Conservation (phyloP, 2,113 vertebrate genomes). For the Aramus guarauna region DNA sequence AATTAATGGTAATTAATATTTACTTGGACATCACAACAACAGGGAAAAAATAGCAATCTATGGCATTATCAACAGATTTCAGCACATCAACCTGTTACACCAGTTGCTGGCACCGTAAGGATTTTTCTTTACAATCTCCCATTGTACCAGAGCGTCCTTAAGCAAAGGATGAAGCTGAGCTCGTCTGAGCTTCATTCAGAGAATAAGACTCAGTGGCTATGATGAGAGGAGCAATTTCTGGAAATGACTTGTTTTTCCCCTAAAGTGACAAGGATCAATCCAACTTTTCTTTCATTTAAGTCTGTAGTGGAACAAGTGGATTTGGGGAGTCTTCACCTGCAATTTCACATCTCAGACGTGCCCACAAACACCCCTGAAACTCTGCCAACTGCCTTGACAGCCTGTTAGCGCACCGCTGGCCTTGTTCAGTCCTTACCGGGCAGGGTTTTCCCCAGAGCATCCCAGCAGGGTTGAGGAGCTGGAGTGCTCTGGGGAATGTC, state of each 20-base stretch:
- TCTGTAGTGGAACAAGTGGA: neutral
- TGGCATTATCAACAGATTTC: neutral
- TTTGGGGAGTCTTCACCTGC: neutral
- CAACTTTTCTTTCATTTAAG: neutral
- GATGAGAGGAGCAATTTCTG: neutral
- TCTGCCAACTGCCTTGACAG: too few species aligned
- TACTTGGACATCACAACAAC: neutral
- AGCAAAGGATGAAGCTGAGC: neutral
- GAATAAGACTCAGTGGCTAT: neutral
- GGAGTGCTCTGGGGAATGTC: neutral
- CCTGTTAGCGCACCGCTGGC: neutral
- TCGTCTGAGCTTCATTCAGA: neutral
- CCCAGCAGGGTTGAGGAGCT: neutral
- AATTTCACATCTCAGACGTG: neutral
- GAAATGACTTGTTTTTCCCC: neutral
- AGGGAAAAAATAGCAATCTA: fast-evolving
- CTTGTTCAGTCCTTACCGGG: fast-evolving
- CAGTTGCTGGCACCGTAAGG: neutral
- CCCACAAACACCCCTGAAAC: neutral
- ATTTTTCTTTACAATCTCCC: neutral
- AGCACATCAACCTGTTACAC: neutral
- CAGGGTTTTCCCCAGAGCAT: neutral
- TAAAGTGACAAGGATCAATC: neutral
- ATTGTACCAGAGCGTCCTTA: neutral
- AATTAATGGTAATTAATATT: neutral